Base-by-base conservation (phyloP, 2,888 invertebrate species). In the Vannuccia rotundouncinata region DNA sequence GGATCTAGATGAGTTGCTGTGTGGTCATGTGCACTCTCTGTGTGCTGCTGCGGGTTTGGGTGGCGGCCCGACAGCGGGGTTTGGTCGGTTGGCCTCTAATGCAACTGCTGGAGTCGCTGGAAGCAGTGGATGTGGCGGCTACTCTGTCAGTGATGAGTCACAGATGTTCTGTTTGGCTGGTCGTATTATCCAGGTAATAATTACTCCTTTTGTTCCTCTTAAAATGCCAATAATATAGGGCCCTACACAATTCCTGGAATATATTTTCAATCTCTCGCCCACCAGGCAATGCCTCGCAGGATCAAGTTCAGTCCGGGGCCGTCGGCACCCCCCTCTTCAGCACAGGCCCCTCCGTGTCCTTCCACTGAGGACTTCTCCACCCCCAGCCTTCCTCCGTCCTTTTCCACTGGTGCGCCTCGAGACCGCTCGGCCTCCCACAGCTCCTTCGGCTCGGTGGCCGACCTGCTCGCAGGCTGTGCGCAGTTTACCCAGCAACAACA, bases 221-320 rank as follows among this genome's bases (percentile, higher is more conserved):
- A n/a, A n/a, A n/a, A n/a, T n/a, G n/a, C n/a, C n/a, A n/a, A n/a
- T n/a, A n/a, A n/a, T n/a, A n/a, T n/a, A n/a, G n/a, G n/a, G n/a
- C n/a, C n/a, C n/a, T n/a, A n/a, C n/a, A n/a, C n/a, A n/a, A n/a
- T n/a, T n/a, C n/a, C n/a, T n/a, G n/a, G n/a, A n/a, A n/a, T n/a
- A n/a, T n/a, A n/a, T n/a, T 45, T 17, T 45, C 97, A 96, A 5
- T 45, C 45, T 45, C 45, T 45, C 45, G 5, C 45, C 17, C 45
- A 10, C 17, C 45, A 45, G 79, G 97, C 97, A 13, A 94, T 98
- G 91, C 97, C 98, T 81, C 95, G 96, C 84, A 91, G 95, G 85
- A 98, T 97, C 87, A 98, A 98, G 92, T 93, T 93, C n/a, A 86
- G 85, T 1, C 86, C 87, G 0, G 45, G 25, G 17, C 79, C 79